Evolutionary conservation across 1,140 invertebrate species (phyloP).

Genomic region (Ceratina australensis): DNA sequence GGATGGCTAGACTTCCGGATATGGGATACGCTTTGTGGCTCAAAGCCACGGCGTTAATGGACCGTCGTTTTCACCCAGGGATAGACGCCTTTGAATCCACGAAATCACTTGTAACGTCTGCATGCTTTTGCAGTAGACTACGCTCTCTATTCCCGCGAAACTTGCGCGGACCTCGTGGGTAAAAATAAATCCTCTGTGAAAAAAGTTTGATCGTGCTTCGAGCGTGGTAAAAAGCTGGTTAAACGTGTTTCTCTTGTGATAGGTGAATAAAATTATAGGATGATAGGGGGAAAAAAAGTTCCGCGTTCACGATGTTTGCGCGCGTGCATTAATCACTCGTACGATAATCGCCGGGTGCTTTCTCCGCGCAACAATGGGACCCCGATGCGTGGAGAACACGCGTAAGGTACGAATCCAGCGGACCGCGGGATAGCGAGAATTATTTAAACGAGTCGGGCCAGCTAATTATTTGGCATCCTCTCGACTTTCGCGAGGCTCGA

Average conservation of each 20-base stretch:
- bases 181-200: too few relatives aligned
- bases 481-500: conserved; percentile 23
- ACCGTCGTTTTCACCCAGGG: not conserved
- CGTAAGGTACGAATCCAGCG: conserved; percentile 34
- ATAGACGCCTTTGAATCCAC: conserved; percentile 24
- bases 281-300: conserved; percentile 21
- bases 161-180: too few relatives aligned
- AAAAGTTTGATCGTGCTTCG: too few relatives aligned
- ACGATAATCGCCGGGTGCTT: conserved; percentile 58
- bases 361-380: conserved; percentile 56
- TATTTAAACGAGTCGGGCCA: conserved; percentile 52
- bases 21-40: not conserved
- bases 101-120: conserved; percentile 25
- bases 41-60: conserved; percentile 27
- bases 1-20: too few relatives aligned
- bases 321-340: conserved; percentile 51
- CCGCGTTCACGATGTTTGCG: conserved; percentile 22
- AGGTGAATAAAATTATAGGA: not conserved
- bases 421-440: conserved; percentile 52
- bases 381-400: conserved; percentile 39
- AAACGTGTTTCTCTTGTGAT: not conserved
- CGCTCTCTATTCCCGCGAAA: not conserved
- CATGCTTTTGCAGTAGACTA: too few relatives aligned
- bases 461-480: conserved; percentile 38
- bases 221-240: too few relatives aligned